Conservation (phyloP, 35 echinoderm and acorn worm species). For the Lytechinus pictus region DNA sequence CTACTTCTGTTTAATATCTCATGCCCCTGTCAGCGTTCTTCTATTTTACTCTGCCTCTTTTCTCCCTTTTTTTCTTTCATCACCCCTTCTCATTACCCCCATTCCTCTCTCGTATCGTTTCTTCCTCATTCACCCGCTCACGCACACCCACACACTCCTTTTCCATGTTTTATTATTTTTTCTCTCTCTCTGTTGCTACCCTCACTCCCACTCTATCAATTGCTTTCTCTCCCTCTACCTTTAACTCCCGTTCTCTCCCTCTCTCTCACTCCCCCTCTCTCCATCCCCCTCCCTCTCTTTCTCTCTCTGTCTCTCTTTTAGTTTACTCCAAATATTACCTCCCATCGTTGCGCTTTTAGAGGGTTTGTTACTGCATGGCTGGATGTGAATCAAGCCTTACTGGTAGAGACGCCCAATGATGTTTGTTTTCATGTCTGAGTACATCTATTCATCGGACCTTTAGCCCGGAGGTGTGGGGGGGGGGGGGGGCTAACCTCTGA, state of each 20-base stretch:
- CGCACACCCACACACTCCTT: too few species aligned
- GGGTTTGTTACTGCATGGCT: neutral
- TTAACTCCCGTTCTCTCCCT: neutral
- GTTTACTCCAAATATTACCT: neutral
- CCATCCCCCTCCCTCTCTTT: neutral
- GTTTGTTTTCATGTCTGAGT: slow-evolving; percentile 19
- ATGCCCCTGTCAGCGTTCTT: too few species aligned
- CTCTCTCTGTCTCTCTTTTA: neutral
- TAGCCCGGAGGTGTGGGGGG: neutral
- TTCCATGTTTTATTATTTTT: neutral
- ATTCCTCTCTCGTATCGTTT: neutral
- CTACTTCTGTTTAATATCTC: too few species aligned
- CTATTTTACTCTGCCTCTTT: too few species aligned
- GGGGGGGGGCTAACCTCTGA: too few species aligned
- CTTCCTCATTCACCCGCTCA: too few species aligned
- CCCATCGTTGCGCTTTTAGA: neutral
- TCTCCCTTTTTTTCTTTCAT: too few species aligned
- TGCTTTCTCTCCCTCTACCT: neutral
- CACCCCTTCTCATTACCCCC: too few species aligned
- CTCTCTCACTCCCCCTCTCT: neutral
- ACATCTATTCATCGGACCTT: neutral
- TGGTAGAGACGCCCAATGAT: neutral
- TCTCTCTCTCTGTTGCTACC: neutral
- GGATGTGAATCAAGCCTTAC: neutral
- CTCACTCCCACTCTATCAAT: neutral